These are phyloP conservation scores for Coluber constrictor DNA, from an alignment of 2,797 vertebrate species.

Conservation along the genomic window DNA sequence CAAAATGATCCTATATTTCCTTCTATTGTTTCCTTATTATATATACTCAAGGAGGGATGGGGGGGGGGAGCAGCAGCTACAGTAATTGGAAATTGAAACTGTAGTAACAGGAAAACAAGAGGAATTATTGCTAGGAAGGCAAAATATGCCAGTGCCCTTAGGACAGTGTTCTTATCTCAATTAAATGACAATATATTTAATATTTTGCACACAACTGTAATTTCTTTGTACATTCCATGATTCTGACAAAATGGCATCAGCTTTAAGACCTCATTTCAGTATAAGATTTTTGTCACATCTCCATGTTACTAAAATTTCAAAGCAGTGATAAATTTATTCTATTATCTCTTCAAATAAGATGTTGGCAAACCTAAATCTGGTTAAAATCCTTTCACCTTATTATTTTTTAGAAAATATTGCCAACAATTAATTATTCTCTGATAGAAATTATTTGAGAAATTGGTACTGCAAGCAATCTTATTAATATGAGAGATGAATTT, in stretches of 20 bases:
- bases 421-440: too few relatives aligned
- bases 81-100: not conserved
- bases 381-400: not conserved
- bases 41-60: slow-evolving; percentile 1
- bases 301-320: not conserved
- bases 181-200: not conserved
- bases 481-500: too few relatives aligned
- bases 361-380: not conserved
- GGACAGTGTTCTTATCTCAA: not conserved
- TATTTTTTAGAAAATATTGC: not conserved
- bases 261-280: not conserved
- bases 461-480: too few relatives aligned
- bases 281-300: not conserved
- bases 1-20: slow-evolving; percentile 45
- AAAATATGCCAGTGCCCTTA: not conserved
- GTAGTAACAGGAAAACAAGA: not conserved
- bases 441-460: too few relatives aligned
- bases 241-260: not conserved
- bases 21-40: slow-evolving; percentile 57
- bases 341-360: not conserved
- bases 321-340: not conserved
- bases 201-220: not conserved
- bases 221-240: not conserved
- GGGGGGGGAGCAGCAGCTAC: not conserved
- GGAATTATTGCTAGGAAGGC: not conserved